Evolutionary conservation across 2,113 vertebrate genomes (phyloP), one percentile per base, ranked within the genome.

Genomic region (Oostethus manadensis): DNA sequence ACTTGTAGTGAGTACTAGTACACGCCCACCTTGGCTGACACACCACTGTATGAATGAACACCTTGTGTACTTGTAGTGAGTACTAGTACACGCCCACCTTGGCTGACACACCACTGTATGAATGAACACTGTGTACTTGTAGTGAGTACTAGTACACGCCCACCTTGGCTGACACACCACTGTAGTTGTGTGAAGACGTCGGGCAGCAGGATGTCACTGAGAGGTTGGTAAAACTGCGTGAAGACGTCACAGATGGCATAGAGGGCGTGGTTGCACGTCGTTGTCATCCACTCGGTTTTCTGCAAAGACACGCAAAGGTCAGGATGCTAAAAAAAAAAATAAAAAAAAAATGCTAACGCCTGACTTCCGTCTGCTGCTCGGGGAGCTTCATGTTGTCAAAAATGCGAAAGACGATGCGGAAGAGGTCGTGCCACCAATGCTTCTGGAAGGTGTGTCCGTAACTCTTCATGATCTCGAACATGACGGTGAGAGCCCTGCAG

Each of bases 381-480:
- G 95, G 96, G 8, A 98, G 95, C 76, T 99, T 99, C 96, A 99
- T 99, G 38, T 99, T 99, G 86, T 99, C 94, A 49, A 98, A 99
- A 87, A 99, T 99, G 45, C 96, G 89, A 84, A 98, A 99, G 63
- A 99, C 93, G 18, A 99, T 96, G 70, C 96, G 88, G 78, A 99
- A 99, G 57, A 99, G 90, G 84, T 99, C 96, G 56, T 99, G 95
- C 96, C 96, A 99, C 96, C 96, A 99, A 67, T 99, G 96, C 58
- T 94, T 94, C 86, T 98, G 93, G 71, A 98, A 99, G 13, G 95
- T 94, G 73, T 92, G 90, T 3, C 96, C 96, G 0, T 99, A 99
- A 74, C 94, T 98, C 87, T 98, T 99, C 95, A 99, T 99, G 76
- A 99, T 98, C 88, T 99, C 96, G 80, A 99, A 99, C 96, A 99